Conservation (phyloP, 2,797 vertebrate genomes). For the Enoplosus armatus region DNA sequence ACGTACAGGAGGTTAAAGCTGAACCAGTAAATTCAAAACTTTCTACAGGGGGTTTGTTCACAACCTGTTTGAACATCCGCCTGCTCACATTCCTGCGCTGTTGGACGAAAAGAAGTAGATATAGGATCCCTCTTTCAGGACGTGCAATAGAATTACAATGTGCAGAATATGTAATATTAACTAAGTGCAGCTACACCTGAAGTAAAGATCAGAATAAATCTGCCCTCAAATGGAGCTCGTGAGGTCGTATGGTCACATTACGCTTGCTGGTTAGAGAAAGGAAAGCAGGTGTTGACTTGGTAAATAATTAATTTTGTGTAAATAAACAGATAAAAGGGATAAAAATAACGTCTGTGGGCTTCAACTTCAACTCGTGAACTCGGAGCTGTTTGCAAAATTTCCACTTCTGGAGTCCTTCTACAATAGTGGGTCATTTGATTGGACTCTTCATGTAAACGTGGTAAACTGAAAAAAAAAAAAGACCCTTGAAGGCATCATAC, state of each 20-base stretch:
- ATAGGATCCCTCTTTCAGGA: background rate
- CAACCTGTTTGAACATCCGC: background rate
- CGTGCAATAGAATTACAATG: too few species aligned
- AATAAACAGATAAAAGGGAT: background rate
- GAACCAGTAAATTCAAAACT: background rate
- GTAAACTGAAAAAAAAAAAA: too few species aligned
- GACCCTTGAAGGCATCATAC: slow-evolving; percentile 13
- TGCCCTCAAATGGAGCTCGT: background rate
- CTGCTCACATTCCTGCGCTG: too few species aligned
- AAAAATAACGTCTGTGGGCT: background rate
- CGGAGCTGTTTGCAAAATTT: background rate
- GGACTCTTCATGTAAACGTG: background rate
- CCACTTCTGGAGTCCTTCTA: background rate
- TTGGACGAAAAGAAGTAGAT: too few species aligned
- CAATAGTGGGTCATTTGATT: background rate
- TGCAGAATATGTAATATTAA: too few species aligned
- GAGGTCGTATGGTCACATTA: too few species aligned
- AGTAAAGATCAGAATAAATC: background rate
- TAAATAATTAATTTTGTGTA: too few species aligned
- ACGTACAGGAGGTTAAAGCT: background rate
- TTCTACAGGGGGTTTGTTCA: too few species aligned
- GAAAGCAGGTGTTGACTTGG: background rate
- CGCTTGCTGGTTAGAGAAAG: background rate
- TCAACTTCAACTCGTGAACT: background rate
- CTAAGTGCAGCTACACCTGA: background rate